Conservation (phyloP, 2,113 vertebrate genomes). For the Dolichallabes microphthalmus region DNA sequence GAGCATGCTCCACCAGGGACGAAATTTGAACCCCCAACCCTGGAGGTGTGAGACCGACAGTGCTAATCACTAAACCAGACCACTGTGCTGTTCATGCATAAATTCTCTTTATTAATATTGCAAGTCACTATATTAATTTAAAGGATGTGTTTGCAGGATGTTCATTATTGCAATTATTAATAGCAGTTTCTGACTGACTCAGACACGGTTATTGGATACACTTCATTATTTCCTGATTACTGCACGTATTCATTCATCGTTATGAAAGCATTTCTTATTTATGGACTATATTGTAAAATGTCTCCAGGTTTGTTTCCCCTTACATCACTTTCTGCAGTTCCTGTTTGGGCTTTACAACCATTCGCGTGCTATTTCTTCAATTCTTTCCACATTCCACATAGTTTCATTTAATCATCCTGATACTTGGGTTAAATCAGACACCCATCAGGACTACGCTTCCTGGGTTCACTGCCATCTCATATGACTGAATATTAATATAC, state of each 20-base stretch:
- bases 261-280: not conserved
- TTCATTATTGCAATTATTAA: not conserved
- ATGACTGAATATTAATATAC: not conserved
- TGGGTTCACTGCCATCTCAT: not conserved
- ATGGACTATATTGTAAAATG: not conserved
- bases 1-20: too few species aligned
- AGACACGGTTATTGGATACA: not conserved
- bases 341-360: not conserved
- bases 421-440: not conserved
- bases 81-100: not conserved
- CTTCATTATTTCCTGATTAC: not conserved
- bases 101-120: not conserved
- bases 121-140: not conserved
- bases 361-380: not conserved
- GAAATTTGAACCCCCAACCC: too few species aligned
- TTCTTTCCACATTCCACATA: not conserved
- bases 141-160: not conserved
- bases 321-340: not conserved
- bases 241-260: not conserved
- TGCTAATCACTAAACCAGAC: too few species aligned
- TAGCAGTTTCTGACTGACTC: not conserved
- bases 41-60: too few species aligned
- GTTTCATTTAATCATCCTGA: not conserved
- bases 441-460: not conserved
- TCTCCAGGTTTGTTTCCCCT: not conserved